These are phyloP conservation scores for Entosphenus tridentatus DNA, from an alignment of 2,113 vertebrate species.

Conservation along the genomic window DNA sequence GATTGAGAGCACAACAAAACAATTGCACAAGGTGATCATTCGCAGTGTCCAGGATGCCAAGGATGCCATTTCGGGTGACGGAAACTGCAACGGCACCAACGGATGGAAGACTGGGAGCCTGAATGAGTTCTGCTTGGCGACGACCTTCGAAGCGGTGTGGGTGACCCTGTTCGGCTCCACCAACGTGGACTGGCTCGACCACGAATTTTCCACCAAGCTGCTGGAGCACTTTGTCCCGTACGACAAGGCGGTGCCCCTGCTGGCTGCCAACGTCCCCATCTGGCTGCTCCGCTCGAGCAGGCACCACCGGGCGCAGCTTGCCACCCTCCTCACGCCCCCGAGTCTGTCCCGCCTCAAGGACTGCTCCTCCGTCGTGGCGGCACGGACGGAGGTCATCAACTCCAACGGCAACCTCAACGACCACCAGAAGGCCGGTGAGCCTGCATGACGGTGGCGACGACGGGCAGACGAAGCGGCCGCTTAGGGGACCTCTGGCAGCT, in stretches of 20 bases:
- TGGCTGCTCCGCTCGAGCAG: neutral
- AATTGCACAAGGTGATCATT: too few species aligned
- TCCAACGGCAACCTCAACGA: neutral
- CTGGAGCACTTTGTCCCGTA: neutral
- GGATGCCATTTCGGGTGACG: too few species aligned
- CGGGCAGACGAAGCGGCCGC: too few species aligned
- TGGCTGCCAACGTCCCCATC: slow-evolving; percentile 3
- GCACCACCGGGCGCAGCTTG: slow-evolving; percentile 2
- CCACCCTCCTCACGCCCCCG: neutral
- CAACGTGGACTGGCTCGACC: slow-evolving; percentile 16
- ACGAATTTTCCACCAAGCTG: neutral
- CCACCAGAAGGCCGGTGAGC: neutral
- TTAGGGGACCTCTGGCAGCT: too few species aligned
- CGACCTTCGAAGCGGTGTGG: slow-evolving; percentile 40
- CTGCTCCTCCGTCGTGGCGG: neutral
- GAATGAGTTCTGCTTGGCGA: too few species aligned
- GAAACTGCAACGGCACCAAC: too few species aligned
- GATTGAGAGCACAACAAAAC: too few species aligned
- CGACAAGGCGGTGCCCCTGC: slow-evolving; percentile 4
- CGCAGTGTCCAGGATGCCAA: too few species aligned
- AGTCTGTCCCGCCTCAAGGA: neutral
- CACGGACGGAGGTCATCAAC: neutral
- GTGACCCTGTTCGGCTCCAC: slow-evolving; percentile 34
- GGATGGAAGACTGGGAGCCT: too few species aligned
- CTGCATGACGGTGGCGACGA: too few species aligned